Conservation (phyloP, 2,113 vertebrate genomes). For the Vulpes vulpes region DNA sequence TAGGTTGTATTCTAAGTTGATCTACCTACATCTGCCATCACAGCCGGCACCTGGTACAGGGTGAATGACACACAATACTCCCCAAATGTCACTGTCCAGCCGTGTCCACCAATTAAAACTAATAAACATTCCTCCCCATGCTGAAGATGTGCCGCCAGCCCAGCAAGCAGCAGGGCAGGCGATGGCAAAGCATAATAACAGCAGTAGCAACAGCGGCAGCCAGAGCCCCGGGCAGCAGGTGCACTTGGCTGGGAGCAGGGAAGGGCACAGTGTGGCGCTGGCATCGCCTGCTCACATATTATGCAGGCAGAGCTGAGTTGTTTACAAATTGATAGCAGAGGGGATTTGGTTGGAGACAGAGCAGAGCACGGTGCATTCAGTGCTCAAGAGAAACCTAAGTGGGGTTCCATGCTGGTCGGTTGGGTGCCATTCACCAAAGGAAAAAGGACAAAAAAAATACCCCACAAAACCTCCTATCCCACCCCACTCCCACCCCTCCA, state of each 20-base stretch:
- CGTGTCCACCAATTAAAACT: slow-evolving; percentile 79
- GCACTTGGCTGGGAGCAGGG: slow-evolving; percentile 72
- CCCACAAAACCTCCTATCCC: background rate
- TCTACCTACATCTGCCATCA: slow-evolving; percentile 62
- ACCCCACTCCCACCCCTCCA: no score
- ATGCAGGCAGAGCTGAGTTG: slow-evolving; percentile 78
- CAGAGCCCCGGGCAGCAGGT: slow-evolving; percentile 81
- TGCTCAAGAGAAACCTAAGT: background rate
- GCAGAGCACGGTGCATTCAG: background rate
- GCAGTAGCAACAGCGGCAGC: slow-evolving; percentile 44
- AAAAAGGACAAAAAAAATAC: no score
- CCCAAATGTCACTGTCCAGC: slow-evolving; percentile 81
- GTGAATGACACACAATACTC: slow-evolving; percentile 64
- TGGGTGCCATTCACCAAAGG: background rate
- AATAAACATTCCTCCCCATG: slow-evolving; percentile 74
- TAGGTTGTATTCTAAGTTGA: slow-evolving; percentile 47
- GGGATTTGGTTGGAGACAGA: slow-evolving; percentile 71
- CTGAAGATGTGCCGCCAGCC: slow-evolving; percentile 13
- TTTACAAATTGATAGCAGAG: slow-evolving; percentile 83
- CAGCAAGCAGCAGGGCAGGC: slow-evolving; percentile 56
- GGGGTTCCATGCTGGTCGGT: background rate
- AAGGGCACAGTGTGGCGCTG: slow-evolving; percentile 78
- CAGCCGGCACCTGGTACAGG: slow-evolving; percentile 63
- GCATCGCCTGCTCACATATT: slow-evolving; percentile 54
- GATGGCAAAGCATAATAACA: slow-evolving; percentile 36